Conservation (phyloP, 1,140 invertebrate species). For the Papilio dardanus region DNA sequence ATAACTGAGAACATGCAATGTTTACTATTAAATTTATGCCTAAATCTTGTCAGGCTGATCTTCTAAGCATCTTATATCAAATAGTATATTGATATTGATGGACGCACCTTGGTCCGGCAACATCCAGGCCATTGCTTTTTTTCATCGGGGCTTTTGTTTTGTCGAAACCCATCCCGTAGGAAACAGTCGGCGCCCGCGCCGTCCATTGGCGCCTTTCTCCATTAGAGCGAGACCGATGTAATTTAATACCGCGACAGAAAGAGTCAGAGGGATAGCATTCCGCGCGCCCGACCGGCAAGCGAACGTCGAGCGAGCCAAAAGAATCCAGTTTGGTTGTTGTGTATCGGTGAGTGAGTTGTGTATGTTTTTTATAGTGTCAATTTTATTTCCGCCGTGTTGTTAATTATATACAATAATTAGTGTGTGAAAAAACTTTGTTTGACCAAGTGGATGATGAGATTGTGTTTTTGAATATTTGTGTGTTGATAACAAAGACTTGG, state of each 20-base stretch:
- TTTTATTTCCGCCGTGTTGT: slow-evolving; percentile 66
- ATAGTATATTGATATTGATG: slow-evolving; percentile 67
- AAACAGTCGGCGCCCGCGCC: slow-evolving; percentile 75
- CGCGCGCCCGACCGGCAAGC: slow-evolving; percentile 60
- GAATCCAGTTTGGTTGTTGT: slow-evolving; percentile 77
- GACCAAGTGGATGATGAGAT: slow-evolving; percentile 56
- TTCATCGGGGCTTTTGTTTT: slow-evolving; percentile 77
- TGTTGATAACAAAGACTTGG: slow-evolving; percentile 42
- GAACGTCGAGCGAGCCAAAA: slow-evolving; percentile 61
- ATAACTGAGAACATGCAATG: background rate
- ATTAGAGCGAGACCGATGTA: slow-evolving; percentile 55
- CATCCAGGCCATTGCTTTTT: slow-evolving; percentile 72
- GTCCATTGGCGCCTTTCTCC: slow-evolving; percentile 77
- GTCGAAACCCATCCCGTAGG: slow-evolving; percentile 72
- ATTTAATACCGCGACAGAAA: slow-evolving; percentile 46
- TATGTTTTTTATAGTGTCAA: slow-evolving; percentile 46
- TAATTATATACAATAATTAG: slow-evolving; percentile 66
- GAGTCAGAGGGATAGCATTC: slow-evolving; percentile 73
- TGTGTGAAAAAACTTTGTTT: slow-evolving; percentile 54
- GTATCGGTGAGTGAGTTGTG: slow-evolving; percentile 66
- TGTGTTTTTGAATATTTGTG: slow-evolving; percentile 59
- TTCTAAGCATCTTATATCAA: slow-evolving; percentile 54
- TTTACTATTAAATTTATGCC: slow-evolving; percentile 8
- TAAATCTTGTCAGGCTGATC: slow-evolving; percentile 35
- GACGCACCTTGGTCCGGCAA: slow-evolving; percentile 57